Base-by-base conservation (phyloP, 2,113 vertebrate species). In the Scomber colias region DNA sequence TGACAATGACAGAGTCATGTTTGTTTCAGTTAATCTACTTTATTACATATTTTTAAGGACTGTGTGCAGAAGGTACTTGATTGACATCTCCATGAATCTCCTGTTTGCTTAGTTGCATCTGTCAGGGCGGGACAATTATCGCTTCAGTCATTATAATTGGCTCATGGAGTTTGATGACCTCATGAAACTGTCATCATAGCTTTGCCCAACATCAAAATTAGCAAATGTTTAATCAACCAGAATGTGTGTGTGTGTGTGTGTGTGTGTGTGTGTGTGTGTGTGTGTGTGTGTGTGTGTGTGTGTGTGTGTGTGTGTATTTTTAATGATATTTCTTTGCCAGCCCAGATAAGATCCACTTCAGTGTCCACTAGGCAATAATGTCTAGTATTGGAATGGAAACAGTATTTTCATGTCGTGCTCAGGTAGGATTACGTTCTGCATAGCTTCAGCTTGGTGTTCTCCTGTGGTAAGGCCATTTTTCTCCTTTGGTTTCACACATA, bases 401-500 rank as follows among this genome's bases (percentile, higher is more conserved):
- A 0, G 5, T 61, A 4, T 27, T 71, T 48, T 40, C 30, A 49
- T 44, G 16, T 70, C 30, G 16, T 74, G 19, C 19, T 54, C n/a
- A 0, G 10, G 21, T 64, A 30, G 71, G 50, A 54, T 30, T 6
- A 2, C 17, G 5, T 35, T 60, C 31, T 17, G 35, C n/a, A 17
- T 54, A 30, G n/a, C 17, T 64, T 50, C 44, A 59, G 16, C 31
- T 66, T 6, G 3, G 0, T 27, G 12, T 3, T n/a, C 54, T 9
- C 10, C 16, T 48, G 16, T 24, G 30, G 27, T 57, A 31, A 66
- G 49, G 49, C 14, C 7, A 16, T 72, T 49, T 31, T 73, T 53
- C 63, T 55, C 13, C 50, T 75, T 21, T 16, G 19, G 11, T 64
- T 67, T 80, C 54, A 51, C 45, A 64, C 53, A 71, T 71, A 56